A percentile compares a stretch with the other conserved stretches of the same genome.
These are phyloP conservation scores for Pseudomyrmex gracilis DNA, from an alignment of 1,140 invertebrate species.

Conservation along the genomic window DNA sequence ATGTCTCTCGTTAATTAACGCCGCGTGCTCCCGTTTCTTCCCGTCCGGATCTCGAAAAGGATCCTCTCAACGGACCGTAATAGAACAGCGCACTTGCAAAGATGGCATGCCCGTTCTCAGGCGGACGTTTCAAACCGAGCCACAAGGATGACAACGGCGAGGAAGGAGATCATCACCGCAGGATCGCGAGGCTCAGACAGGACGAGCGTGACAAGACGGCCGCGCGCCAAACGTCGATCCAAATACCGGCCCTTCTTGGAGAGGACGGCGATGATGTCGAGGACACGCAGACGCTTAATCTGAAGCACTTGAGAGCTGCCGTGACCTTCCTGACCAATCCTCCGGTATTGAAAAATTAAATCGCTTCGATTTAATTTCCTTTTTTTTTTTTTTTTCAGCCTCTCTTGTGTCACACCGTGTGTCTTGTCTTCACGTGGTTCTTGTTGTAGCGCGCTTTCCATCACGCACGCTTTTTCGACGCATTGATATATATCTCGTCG, in stretches of 20 bases:
- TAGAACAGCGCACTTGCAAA: slow-evolving; percentile 58
- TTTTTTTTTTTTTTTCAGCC: slow-evolving; percentile 34
- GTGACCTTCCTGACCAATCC: slow-evolving; percentile 87
- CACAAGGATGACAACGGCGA: slow-evolving; percentile 44
- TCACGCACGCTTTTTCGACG: background rate
- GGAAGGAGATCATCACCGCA: slow-evolving; percentile 66
- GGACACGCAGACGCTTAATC: slow-evolving; percentile 86
- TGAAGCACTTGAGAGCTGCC: slow-evolving; percentile 86
- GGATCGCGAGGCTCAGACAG: slow-evolving; percentile 49
- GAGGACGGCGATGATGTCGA: slow-evolving; percentile 85
- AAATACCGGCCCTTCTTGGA: slow-evolving; percentile 82
- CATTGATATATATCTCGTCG: slow-evolving; percentile 4
- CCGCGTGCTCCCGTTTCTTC: slow-evolving; percentile 7
- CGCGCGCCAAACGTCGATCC: slow-evolving; percentile 84
- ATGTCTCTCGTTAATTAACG: slow-evolving; percentile 44
- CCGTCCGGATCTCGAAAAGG: background rate
- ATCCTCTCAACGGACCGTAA: slow-evolving; percentile 10
- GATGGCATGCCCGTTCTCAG: slow-evolving; percentile 84
- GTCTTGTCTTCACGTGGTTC: background rate
- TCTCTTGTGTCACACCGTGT: background rate
- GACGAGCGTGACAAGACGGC: slow-evolving; percentile 76
- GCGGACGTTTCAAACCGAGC: slow-evolving; percentile 72
- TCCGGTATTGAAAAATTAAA: slow-evolving; percentile 83
- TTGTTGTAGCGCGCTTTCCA: background rate
- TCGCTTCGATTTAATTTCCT: background rate